Evolutionary conservation across 2,113 vertebrate genomes (phyloP).

Genomic region (Naja naja): DNA sequence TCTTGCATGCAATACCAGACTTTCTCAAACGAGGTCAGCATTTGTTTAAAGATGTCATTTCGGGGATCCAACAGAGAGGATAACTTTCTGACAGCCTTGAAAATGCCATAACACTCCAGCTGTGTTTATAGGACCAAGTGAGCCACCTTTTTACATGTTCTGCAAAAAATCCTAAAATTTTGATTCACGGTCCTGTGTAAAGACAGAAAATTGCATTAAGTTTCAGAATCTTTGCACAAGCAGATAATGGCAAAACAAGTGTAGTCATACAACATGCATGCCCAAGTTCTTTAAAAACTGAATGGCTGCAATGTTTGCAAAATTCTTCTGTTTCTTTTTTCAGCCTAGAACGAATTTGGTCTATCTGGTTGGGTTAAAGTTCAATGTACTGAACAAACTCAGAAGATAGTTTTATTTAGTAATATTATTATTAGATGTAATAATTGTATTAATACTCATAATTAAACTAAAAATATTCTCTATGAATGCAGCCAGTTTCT

Average conservation of each 20-base stretch:
- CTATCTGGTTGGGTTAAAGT: background rate
- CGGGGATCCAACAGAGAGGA: background rate
- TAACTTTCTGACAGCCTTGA: background rate
- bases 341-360: background rate
- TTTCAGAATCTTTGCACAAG: background rate
- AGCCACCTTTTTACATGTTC: background rate
- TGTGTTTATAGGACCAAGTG: background rate
- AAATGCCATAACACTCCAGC: background rate
- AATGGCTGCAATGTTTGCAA: background rate
- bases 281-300: background rate
- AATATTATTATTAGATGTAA: background rate
- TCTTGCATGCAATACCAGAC: background rate
- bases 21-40: constrained; percentile 14
- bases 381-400: background rate
- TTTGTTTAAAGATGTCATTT: background rate
- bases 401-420: background rate
- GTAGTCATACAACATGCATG: background rate
- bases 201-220: background rate
- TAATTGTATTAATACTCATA: background rate
- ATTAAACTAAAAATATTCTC: background rate
- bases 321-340: background rate
- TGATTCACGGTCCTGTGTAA: background rate
- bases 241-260: background rate
- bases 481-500: background rate
- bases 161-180: background rate